Evolutionary conservation across 2,888 invertebrate genomes (phyloP), one percentile per base, ranked within the genome.

Genomic region (Antitype chi): DNA sequence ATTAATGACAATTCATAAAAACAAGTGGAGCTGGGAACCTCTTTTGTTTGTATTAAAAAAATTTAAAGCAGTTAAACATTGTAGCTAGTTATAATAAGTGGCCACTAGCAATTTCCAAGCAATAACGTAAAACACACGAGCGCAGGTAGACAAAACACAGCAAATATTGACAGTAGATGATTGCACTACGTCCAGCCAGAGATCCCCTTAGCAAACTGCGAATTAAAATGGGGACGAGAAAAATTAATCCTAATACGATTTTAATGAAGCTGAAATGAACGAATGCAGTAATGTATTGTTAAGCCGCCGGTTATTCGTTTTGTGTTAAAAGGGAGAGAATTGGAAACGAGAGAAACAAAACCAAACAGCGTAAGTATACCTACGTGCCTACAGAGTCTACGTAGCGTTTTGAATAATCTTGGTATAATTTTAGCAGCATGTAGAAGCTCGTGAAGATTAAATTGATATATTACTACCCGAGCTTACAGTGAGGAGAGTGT

Each of bases 211-310:
- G 95, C 94, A 94, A 95, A 95, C 95, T 94, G 94, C 92, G 94
- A 96, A 96, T 96, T 96, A 95, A 96, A 96, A 95, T 92, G 92
- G 95, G 96, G 95, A 96, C 94, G 96, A 95, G 95, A 96, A 96
- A 96, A 96, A 96, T 95, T 96, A 96, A 96, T 96, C 96, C 96
- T 96, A 96, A 96, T 96, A 95, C 96, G 96, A 96, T 96, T 96
- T 96, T 96, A 96, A 96, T 96, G 96, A 96, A 96, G 94, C 94
- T 93, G 92, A 95, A 96, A 95, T 94, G 94, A 95, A 96, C 93
- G 95, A 96, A 95, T 95, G 95, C 93, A 94, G 92, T 95, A 95
- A 96, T 96, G 96, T 96, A 96, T 94, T 94, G 94, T 92, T 95
- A 95, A 96, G 95, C 94, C 92, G 90, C 92, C 85, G 93, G 92